Evolutionary conservation across 2,797 vertebrate genomes (phyloP), one percentile per base, ranked within the genome.

Genomic region (Echiichthys vipera): DNA sequence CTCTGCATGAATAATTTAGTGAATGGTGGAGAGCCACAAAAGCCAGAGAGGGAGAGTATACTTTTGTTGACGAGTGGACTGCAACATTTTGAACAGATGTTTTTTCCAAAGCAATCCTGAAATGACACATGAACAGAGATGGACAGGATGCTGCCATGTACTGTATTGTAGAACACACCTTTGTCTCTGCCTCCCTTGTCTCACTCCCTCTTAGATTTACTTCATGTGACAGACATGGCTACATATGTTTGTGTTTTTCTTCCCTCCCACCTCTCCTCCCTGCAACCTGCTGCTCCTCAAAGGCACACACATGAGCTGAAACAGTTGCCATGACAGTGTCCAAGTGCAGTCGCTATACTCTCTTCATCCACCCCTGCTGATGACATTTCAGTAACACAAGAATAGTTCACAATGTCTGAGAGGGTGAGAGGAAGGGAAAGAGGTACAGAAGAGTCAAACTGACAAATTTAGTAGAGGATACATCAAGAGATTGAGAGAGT

Each of bases 251-350:
- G 78, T 79, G 75, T 81, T 75, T 34, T 40, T 25, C 64, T 42
- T 13, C 53, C 71, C 42, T 57, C 71, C 53, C 34, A 22, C 55
- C 71, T 61, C 68, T 65, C 77, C 69, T 76, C 55, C 57, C 61
- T 43, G 65, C 59, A 77, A 78, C 65, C 46, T 22, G 71, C 68
- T 46, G 36, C 68, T 75, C 69, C 81, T 84, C 63, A 17, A 72
- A 77, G 17, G 15, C 84, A 79, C 82, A 85, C 83, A 85, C 83
- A 80, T 5, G 65, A 78, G 69, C 78, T 68, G 61, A 75, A 85
- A 80, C 77, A 68, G 92, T 93, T 94, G 85, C 90, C 88, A 94
- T 93, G 90, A 87, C 45, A 81, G 43, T 87, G 84, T 77, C 83
- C 83, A 83, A 90, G 77, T 87, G 81, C 76, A 84, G 87, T 89